A percentile compares a stretch with the other conserved stretches of the same genome.
Evolutionary conservation across 2,113 vertebrate genomes (phyloP).

Genomic region (Lethenteron reissneri): DNA sequence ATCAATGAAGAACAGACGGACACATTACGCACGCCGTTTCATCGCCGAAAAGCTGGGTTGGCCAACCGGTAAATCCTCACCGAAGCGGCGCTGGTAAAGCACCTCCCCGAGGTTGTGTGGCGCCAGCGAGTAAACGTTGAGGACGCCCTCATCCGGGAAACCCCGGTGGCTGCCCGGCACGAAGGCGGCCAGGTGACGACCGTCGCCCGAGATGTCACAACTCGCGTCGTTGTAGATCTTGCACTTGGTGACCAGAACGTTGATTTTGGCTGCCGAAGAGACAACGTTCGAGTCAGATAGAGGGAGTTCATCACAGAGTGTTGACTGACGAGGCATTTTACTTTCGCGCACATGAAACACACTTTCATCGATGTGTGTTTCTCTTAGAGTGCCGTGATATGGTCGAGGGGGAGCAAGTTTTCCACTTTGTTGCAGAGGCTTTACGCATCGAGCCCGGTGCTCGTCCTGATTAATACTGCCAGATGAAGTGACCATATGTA

Average conservation of each 20-base stretch:
- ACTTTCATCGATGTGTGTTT: too few species aligned
- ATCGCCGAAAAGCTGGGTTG: too few species aligned
- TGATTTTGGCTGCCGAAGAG: conserved; percentile 47
- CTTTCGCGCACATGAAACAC: too few species aligned
- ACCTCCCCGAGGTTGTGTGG: conserved; percentile 97
- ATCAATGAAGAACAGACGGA: background rate
- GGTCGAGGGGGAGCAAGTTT: too few species aligned
- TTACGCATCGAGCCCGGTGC: too few species aligned
- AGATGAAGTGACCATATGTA: too few species aligned
- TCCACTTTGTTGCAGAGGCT: too few species aligned
- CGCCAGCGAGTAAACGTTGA: conserved; percentile 87
- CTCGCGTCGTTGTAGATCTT: conserved; percentile 98
- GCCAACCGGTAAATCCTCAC: conserved; percentile 22
- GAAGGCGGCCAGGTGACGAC: conserved; percentile 84
- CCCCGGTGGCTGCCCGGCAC: conserved; percentile 91
- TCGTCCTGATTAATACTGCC: too few species aligned
- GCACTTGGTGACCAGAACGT: conserved; percentile 93
- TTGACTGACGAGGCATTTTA: too few species aligned
- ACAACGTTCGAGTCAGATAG: conserved; percentile 1
- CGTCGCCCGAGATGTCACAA: conserved; percentile 88
- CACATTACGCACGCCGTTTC: background rate
- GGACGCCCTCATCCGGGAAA: conserved; percentile 82
- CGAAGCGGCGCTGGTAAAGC: conserved; percentile 93
- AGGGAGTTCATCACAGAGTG: too few species aligned
- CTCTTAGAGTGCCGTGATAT: too few species aligned